Evolutionary conservation across 2,113 vertebrate genomes (phyloP).

Genomic region (Dicrurus megarhynchus): DNA sequence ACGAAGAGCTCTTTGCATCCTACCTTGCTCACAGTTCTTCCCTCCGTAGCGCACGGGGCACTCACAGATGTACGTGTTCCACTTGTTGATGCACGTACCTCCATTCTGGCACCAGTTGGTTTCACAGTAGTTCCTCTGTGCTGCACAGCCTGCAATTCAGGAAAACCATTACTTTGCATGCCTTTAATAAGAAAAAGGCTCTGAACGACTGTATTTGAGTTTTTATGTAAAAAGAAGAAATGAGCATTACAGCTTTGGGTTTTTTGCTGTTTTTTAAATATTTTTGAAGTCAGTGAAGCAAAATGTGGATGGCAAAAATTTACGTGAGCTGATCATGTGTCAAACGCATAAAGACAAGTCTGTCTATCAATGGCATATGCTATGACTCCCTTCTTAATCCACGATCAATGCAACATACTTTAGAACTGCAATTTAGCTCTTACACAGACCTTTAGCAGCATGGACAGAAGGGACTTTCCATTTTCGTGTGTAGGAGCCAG

Average conservation of each 20-base stretch:
- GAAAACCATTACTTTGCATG: neutral
- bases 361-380: neutral
- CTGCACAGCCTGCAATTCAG: constrained; percentile 80
- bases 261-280: neutral
- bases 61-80: constrained; percentile 87
- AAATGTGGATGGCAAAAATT: neutral
- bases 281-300: neutral
- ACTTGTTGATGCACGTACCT: constrained; percentile 86
- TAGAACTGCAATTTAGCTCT: neutral
- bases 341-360: neutral
- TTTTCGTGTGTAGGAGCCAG: neutral
- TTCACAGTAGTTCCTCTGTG: constrained; percentile 86
- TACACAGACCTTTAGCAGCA: neutral
- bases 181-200: neutral
- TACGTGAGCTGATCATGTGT: neutral
- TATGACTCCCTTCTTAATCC: neutral
- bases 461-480: neutral
- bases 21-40: constrained; percentile 96
- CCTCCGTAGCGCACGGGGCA: constrained; percentile 86
- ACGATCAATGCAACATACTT: neutral
- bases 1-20: neutral
- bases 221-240: neutral
- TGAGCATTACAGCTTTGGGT: neutral
- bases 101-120: constrained; percentile 84
- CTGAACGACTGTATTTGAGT: neutral